A percentile compares a stretch with the other conserved stretches of the same genome.
phyloP scores from a whole-genome alignment of 2,113 vertebrate genomes.

The Ailuropoda melanoleuca region DNA sequence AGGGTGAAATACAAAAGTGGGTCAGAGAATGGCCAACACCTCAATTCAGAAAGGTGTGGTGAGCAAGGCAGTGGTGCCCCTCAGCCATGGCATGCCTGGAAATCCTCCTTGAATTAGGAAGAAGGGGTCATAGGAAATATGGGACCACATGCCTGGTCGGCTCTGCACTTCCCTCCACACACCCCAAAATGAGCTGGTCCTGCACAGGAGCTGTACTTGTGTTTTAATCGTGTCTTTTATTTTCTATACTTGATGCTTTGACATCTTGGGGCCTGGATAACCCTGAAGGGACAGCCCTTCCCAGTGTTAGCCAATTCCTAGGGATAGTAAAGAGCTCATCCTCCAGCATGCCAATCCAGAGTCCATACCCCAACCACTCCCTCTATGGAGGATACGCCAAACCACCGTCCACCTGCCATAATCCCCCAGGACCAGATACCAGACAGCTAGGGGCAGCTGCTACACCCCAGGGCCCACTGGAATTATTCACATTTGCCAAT shows the following conservation, averaged over 20 bases:
- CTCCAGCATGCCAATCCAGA: not conserved
- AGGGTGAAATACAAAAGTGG: not conserved
- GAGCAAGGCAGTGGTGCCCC: not conserved
- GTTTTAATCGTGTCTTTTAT: not conserved
- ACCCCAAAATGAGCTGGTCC: not conserved
- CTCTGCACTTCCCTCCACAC: not conserved
- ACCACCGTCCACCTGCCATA: not conserved
- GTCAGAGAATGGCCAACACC: too few species aligned
- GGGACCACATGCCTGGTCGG: not conserved
- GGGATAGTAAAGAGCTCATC: not conserved
- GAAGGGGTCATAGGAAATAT: accelerated
- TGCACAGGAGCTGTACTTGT: not conserved
- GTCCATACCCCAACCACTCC: not conserved
- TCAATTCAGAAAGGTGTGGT: not conserved
- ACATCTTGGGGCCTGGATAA: not conserved
- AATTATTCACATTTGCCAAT: not conserved
- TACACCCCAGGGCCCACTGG: not conserved
- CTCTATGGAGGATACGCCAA: not conserved
- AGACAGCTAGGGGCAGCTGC: not conserved
- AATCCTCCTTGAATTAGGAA: not conserved
- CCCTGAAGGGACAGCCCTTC: not conserved
- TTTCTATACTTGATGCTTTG: not conserved
- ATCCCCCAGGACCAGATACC: not conserved
- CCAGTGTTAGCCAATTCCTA: not conserved
- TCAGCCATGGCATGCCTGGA: not conserved